phyloP scores from a whole-genome alignment of 2,113 vertebrate genomes.

The Melanerpes formicivorus region DNA sequence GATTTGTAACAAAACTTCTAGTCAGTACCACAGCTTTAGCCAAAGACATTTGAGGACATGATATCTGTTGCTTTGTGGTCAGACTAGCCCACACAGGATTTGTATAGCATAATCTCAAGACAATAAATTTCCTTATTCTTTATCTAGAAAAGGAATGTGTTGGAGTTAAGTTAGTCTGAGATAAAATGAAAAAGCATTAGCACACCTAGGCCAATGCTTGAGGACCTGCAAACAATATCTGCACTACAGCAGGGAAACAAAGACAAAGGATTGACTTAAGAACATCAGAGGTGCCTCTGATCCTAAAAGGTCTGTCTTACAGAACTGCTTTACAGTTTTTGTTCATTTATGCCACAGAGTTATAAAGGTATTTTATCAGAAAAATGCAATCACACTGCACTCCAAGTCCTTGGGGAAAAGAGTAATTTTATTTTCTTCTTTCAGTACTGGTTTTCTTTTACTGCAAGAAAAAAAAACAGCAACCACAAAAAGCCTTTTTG shows the following conservation, averaged over 20 bases:
- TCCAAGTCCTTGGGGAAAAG: background rate
- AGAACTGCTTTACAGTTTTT: background rate
- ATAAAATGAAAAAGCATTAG: background rate
- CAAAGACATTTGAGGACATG: background rate
- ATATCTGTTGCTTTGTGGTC: background rate
- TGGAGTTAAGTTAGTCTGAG: background rate
- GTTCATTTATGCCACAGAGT: conserved; percentile 6
- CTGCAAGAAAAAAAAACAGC: background rate
- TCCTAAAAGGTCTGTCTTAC: background rate
- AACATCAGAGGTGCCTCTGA: background rate
- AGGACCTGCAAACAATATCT: background rate
- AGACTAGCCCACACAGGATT: background rate
- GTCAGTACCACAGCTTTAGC: background rate
- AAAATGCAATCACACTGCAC: background rate
- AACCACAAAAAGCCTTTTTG: background rate
- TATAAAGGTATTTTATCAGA: background rate
- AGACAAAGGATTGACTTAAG: background rate
- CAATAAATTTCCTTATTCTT: background rate
- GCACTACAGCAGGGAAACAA: background rate
- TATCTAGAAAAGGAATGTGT: background rate
- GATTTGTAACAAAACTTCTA: background rate
- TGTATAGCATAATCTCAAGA: background rate
- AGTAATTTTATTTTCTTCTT: background rate
- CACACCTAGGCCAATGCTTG: background rate
- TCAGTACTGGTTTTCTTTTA: background rate